These are phyloP conservation scores for Tortricodes alternella DNA, from an alignment of 2,888 invertebrate genomes.

Conservation along the genomic window DNA sequence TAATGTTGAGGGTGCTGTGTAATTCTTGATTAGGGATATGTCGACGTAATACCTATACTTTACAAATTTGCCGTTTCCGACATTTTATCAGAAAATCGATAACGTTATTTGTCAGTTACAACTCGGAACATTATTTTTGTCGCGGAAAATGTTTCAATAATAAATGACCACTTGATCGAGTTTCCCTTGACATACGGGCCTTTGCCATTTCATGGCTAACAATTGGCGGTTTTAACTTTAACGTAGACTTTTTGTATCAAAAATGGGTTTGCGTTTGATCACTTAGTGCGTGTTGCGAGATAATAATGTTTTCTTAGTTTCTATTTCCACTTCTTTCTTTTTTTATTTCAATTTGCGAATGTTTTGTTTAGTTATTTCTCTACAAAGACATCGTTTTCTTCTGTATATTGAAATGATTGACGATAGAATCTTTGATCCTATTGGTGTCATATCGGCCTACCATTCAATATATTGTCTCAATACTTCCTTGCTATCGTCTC, in stretches of 20 bases:
- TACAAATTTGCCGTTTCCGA: not conserved
- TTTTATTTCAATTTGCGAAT: not conserved
- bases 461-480: too few relatives aligned
- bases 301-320: not conserved
- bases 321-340: not conserved
- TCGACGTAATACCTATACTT: not conserved
- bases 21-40: too few relatives aligned
- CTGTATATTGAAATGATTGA: too few relatives aligned
- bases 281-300: constrained; percentile 3
- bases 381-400: too few relatives aligned
- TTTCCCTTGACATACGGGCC: constrained; percentile 45
- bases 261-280: too few relatives aligned
- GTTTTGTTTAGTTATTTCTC: not conserved
- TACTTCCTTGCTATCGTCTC: too few relatives aligned
- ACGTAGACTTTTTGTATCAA: too few relatives aligned
- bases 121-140: constrained; percentile 34
- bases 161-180: constrained; percentile 60
- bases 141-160: constrained; percentile 40
- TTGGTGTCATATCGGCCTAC: too few relatives aligned
- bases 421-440: too few relatives aligned
- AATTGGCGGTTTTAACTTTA: not conserved
- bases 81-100: not conserved
- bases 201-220: constrained; percentile 47
- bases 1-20: too few relatives aligned
- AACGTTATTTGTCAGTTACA: constrained; percentile 16